These are phyloP conservation scores for Diplazon laetatorius DNA, from an alignment of 2,888 invertebrate genomes.

Conservation along the genomic window DNA sequence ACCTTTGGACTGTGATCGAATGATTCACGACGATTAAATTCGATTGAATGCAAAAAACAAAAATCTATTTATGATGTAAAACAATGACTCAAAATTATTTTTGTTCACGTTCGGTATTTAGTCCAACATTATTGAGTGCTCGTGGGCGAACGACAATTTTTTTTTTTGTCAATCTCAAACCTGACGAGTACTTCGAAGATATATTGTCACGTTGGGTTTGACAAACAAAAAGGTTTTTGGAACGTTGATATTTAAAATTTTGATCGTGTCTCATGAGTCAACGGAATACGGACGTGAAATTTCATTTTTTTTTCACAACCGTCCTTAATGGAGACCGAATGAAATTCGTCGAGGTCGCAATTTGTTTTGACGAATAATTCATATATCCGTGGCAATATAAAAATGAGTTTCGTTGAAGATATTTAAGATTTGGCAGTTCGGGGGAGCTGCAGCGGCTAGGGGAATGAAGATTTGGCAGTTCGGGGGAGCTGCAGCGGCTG, in stretches of 20 bases:
- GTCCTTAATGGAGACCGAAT: neutral
- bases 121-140: neutral
- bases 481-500: neutral
- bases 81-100: too few species aligned
- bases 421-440: constrained; percentile 34
- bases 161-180: neutral
- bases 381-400: constrained; percentile 35
- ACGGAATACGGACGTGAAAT: neutral
- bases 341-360: constrained; percentile 19
- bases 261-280: neutral
- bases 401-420: constrained; percentile 51
- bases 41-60: too few species aligned
- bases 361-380: neutral
- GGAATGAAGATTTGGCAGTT: constrained; percentile 28
- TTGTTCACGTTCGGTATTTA: neutral
- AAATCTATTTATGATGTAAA: too few species aligned
- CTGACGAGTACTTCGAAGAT: neutral
- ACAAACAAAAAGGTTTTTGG: constrained; percentile 6
- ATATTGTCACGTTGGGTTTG: neutral
- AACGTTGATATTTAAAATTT: constrained; percentile 9
- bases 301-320: constrained; percentile 4
- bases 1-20: too few species aligned
- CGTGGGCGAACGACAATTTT: neutral
- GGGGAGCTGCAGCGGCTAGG: neutral
- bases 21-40: neutral